phyloP scores from a whole-genome alignment of 2,888 invertebrate species.

The Lysandra bellargus region DNA sequence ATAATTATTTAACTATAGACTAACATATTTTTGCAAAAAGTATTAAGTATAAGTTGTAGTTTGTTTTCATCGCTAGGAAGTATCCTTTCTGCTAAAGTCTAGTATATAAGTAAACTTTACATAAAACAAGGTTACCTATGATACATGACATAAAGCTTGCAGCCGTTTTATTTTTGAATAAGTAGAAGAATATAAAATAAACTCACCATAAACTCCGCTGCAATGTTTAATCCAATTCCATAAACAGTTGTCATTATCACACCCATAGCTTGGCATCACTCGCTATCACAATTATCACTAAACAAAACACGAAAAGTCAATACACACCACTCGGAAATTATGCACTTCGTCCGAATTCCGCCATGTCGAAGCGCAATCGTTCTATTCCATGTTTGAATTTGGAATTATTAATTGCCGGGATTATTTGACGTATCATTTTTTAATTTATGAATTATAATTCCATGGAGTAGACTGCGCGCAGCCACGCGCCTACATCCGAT shows the following conservation, averaged over 20 bases:
- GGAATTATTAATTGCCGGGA: constrained; percentile 48
- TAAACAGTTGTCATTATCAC: constrained; percentile 70
- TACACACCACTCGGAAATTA: constrained; percentile 54
- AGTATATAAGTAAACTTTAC: neutral
- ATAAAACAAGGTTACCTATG: neutral
- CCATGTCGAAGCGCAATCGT: constrained; percentile 22
- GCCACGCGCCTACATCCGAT: constrained; percentile 70
- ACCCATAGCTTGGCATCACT: constrained; percentile 69
- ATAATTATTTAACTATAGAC: neutral
- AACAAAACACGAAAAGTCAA: constrained; percentile 71
- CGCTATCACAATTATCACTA: constrained; percentile 68
- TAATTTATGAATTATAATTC: constrained; percentile 46
- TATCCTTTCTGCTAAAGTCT: neutral
- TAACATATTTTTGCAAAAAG: neutral
- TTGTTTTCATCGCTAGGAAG: neutral
- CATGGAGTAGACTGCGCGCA: constrained; percentile 43
- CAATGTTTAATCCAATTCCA: constrained; percentile 73
- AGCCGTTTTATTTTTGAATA: neutral
- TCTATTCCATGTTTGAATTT: constrained; percentile 43
- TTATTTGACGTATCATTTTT: constrained; percentile 49
- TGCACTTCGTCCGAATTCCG: constrained; percentile 32
- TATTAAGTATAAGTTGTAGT: neutral
- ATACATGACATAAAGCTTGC: neutral
- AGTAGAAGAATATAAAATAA: constrained; percentile 3
- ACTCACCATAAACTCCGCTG: constrained; percentile 64